These are phyloP conservation scores for Pelagia noctiluca DNA, from an alignment of 30 jellyfish, hydroid and myxozoan species.

Conservation along the genomic window DNA sequence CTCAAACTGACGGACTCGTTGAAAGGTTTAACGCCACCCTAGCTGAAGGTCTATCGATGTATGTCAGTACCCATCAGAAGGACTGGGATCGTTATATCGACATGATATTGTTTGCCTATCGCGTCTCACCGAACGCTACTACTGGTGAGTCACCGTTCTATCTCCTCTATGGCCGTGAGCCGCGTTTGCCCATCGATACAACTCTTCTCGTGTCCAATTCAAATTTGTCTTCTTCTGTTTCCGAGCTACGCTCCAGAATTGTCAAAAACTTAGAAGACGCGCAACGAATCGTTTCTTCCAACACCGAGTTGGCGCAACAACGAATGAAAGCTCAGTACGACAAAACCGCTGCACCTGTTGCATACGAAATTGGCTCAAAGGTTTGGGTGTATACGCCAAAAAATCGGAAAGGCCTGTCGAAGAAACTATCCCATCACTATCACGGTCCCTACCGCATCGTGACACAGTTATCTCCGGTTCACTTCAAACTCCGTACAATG, in stretches of 20 bases:
- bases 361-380: slow-evolving; percentile 35
- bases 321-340: slow-evolving; percentile 54
- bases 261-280: slow-evolving; percentile 1
- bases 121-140: slow-evolving; percentile 54
- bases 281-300: too few species aligned
- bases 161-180: slow-evolving; percentile 47
- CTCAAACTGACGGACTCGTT: slow-evolving; percentile 55
- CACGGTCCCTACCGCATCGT: slow-evolving; percentile 58
- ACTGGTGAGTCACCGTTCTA: slow-evolving; percentile 58
- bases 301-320: slow-evolving; percentile 47
- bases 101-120: slow-evolving; percentile 34
- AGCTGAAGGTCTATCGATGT: slow-evolving; percentile 38
- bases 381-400: slow-evolving; percentile 69
- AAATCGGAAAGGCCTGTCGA: slow-evolving; percentile 34
- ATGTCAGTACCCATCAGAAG: slow-evolving; percentile 43
- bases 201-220: not conserved
- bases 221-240: slow-evolving; percentile 21
- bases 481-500: slow-evolving; percentile 26
- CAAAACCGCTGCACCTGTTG: slow-evolving; percentile 26
- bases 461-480: slow-evolving; percentile 46
- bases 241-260: slow-evolving; percentile 22
- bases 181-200: slow-evolving; percentile 28
- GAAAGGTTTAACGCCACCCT: slow-evolving; percentile 50
- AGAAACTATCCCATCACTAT: slow-evolving; percentile 36
- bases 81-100: slow-evolving; percentile 38